These are phyloP conservation scores for Myotis yumanensis DNA, from an alignment of 2,113 vertebrate species.

Conservation along the genomic window DNA sequence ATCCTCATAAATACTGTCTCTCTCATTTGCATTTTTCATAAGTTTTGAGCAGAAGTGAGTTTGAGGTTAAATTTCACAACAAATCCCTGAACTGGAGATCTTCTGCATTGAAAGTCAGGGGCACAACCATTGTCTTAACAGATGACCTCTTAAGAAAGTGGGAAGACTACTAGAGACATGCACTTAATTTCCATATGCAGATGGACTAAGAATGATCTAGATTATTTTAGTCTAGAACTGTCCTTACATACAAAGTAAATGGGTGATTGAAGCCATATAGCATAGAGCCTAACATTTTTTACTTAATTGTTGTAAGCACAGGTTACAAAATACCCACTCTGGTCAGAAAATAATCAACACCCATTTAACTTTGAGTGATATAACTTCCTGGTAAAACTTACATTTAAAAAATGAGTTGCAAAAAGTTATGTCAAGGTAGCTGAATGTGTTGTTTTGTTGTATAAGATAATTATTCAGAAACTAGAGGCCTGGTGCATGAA, in stretches of 20 bases:
- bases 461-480: neutral
- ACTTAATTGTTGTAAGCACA: neutral
- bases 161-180: neutral
- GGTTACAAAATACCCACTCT: neutral
- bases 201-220: neutral
- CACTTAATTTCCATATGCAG: neutral
- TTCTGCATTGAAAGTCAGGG: neutral
- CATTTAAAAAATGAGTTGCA: neutral
- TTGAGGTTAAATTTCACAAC: neutral
- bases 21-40: neutral
- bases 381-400: neutral
- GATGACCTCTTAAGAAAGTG: neutral
- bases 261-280: neutral
- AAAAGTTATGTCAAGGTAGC: neutral
- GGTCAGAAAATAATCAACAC: neutral
- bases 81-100: neutral
- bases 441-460: neutral
- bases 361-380: conserved; percentile 7
- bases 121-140: neutral
- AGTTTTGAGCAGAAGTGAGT: neutral
- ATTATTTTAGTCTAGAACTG: neutral
- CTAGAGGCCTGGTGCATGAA: too few species aligned
- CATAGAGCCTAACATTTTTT: neutral
- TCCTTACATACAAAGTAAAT: neutral
- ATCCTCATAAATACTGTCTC: neutral